Evolutionary conservation across 2,797 vertebrate species (phyloP).

Genomic region (Phrynocephalus forsythii): DNA sequence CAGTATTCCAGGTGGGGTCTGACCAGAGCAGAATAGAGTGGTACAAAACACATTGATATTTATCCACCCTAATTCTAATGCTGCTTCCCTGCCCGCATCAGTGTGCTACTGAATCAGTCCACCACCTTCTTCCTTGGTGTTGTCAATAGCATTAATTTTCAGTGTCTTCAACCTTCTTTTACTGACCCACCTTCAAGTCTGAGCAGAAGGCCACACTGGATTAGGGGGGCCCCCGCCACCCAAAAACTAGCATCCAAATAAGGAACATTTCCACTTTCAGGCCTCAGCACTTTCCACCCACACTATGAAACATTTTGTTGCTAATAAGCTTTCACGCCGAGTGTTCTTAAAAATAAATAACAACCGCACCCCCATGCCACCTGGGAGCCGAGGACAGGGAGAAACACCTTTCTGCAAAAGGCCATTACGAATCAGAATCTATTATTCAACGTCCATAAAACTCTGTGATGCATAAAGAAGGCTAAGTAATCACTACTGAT

Average conservation of each 20-base stretch:
- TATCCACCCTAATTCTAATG: too few species aligned
- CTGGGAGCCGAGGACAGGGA: constrained; percentile 49
- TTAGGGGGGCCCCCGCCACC: too few species aligned
- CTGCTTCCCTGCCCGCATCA: too few species aligned
- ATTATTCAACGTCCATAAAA: constrained; percentile 63
- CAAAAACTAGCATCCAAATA: neutral
- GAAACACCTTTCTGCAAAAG: constrained; percentile 48
- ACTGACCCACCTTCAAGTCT: too few species aligned
- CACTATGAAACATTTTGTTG: neutral
- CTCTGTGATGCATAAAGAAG: constrained; percentile 63
- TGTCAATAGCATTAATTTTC: too few species aligned
- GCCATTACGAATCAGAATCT: constrained; percentile 53
- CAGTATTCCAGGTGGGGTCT: too few species aligned
- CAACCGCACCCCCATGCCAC: neutral
- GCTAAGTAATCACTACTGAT: constrained; percentile 58
- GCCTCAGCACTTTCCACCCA: neutral
- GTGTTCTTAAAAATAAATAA: neutral
- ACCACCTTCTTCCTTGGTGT: neutral
- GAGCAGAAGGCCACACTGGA: too few species aligned
- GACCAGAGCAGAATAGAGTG: too few species aligned
- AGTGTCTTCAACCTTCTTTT: neutral
- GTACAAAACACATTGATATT: too few species aligned
- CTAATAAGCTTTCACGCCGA: neutral
- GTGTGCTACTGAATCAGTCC: neutral
- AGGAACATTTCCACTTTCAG: neutral